Percentiles rank a stretch among this genome's conserved stretches.
Evolutionary conservation across 2,797 vertebrate genomes (phyloP).

Genomic region (Esox lucius): DNA sequence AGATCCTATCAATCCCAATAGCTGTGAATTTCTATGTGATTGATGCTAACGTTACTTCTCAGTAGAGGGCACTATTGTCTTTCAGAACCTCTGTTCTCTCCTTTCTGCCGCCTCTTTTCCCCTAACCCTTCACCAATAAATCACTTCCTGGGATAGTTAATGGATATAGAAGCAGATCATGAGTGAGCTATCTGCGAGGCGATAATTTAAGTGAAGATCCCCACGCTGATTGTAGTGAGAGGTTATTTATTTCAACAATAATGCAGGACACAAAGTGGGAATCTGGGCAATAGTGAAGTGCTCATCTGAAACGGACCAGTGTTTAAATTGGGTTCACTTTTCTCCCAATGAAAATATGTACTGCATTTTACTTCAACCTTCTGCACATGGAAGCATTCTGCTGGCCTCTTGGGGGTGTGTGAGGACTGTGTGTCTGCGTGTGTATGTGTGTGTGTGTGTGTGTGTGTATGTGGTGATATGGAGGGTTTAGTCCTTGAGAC

Average conservation of each 20-base stretch:
- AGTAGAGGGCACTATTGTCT: slow-evolving; percentile 83
- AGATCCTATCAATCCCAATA: background rate
- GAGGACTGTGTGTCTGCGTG: slow-evolving; percentile 37
- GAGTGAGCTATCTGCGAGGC: slow-evolving; percentile 82
- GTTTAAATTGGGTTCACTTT: slow-evolving; percentile 81
- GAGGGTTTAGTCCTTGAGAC: slow-evolving; percentile 74
- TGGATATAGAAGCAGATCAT: slow-evolving; percentile 83
- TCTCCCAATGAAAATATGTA: slow-evolving; percentile 75
- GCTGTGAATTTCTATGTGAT: background rate
- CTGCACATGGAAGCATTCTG: slow-evolving; percentile 70
- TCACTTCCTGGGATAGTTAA: slow-evolving; percentile 81
- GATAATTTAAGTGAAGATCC: slow-evolving; percentile 85
- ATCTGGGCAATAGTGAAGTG: slow-evolving; percentile 70
- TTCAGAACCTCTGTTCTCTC: slow-evolving; percentile 50
- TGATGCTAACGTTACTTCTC: slow-evolving; percentile 35
- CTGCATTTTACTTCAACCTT: slow-evolving; percentile 79
- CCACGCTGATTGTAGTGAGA: slow-evolving; percentile 81
- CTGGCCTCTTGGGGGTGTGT: slow-evolving; percentile 68
- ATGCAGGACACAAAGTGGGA: slow-evolving; percentile 76
- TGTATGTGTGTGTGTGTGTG: slow-evolving; percentile 11
- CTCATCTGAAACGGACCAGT: slow-evolving; percentile 77
- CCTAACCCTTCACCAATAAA: slow-evolving; percentile 78
- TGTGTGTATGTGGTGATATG: slow-evolving; percentile 49
- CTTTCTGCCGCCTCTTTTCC: slow-evolving; percentile 40
- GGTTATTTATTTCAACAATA: slow-evolving; percentile 86